Base-by-base conservation (phyloP, 1,140 invertebrate species). In the Gryon sp. region DNA sequence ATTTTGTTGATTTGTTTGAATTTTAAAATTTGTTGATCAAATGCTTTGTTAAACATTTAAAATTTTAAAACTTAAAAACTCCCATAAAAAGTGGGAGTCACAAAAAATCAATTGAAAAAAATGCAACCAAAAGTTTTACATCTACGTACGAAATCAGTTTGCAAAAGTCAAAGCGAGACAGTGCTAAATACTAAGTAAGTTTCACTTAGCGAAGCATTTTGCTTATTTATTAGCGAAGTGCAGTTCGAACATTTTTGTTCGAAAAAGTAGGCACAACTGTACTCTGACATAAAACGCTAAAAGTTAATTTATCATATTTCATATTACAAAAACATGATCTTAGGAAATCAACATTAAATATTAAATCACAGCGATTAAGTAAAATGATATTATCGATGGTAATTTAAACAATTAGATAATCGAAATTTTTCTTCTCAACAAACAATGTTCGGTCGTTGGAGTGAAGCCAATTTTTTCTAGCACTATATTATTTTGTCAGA, bases 81-180 rank as follows among this genome's bases (percentile, higher is more conserved):
- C n/a, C 4, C 4, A 32, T 32, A 32, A 32, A 32, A 11, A 32
- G 4, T n/a, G 30, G 7, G 3, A 24, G 22, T 32, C n/a, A 32
- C n/a, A 32, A 32, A 32, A 6, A n/a, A 28, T 30, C 16, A 16
- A 57, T 12, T 2, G 36, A 65, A 68, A 43, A 62, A 55, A 55
- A 18, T 16, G 15, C n/a, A 20, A 5, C 46, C 62, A 48, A 55
- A 53, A 62, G 0, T 45, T 60, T 59, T 45, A 60, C n/a, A n/a
- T n/a, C n/a, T n/a, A n/a, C n/a, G n/a, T 60, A 53, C 43, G 62
- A 70, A 63, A 66, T 70, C 40, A 73, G 75, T 78, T 78, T 73
- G 36, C 68, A 77, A 20, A 60, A 59, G 52, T 38, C 24, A 43
- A 65, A 60, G 55, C 24, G 59, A 66, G 52, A 72, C 63, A 52